Conservation (phyloP, 2,113 vertebrate species). For the Excalfactoria chinensis region DNA sequence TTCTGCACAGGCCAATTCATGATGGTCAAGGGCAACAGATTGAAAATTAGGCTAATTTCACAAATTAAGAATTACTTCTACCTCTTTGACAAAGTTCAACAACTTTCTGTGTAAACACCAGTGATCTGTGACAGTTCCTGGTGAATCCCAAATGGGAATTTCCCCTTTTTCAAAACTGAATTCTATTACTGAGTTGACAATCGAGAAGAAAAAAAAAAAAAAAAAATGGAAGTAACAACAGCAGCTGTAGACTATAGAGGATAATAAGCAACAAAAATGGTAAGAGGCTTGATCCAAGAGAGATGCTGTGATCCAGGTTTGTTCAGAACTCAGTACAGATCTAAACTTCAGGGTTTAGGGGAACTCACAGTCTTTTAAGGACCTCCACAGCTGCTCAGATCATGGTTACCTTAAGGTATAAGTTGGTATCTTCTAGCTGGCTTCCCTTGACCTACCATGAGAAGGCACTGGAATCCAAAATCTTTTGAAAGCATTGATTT, state of each 20-base stretch:
- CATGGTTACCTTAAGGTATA: neutral
- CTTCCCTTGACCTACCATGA: neutral
- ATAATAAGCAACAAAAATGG: neutral
- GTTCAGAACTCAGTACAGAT: neutral
- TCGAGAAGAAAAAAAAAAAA: neutral
- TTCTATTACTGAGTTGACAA: neutral
- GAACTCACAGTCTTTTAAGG: neutral
- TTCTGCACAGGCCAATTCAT: neutral
- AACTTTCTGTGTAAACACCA: neutral
- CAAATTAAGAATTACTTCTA: slow-evolving; percentile 28
- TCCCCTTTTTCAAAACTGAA: neutral
- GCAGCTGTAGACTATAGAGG: neutral
- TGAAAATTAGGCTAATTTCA: slow-evolving; percentile 47
- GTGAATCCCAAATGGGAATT: slow-evolving; percentile 8
- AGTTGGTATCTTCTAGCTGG: neutral
- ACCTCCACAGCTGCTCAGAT: accelerated
- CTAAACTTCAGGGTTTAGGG: neutral
- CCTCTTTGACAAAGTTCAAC: neutral
- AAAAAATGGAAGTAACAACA: neutral
- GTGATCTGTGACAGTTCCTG: neutral
- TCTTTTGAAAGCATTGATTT: neutral
- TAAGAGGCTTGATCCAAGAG: neutral
- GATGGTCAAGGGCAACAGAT: slow-evolving; percentile 40
- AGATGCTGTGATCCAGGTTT: neutral
- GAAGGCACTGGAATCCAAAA: neutral